A percentile compares a stretch with the other conserved stretches of the same genome.
phyloP scores from a whole-genome alignment of 1,140 invertebrate genomes.

The Bombus sibiricus region DNA sequence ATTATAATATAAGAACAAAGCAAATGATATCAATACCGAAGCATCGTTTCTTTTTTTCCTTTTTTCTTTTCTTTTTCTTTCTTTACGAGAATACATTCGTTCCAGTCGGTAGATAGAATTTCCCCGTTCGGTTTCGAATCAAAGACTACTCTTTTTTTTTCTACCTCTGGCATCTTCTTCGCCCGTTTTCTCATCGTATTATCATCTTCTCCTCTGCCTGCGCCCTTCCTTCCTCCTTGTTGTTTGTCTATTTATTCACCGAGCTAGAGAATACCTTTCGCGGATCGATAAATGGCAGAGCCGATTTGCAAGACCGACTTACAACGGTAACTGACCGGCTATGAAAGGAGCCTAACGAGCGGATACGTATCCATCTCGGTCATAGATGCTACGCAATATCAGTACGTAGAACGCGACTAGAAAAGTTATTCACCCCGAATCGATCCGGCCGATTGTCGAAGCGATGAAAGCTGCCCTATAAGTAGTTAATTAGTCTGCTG shows the following conservation, averaged over 20 bases:
- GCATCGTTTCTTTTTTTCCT: neutral
- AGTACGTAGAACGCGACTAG: slow-evolving; percentile 13
- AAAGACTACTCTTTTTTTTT: neutral
- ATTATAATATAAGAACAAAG: neutral
- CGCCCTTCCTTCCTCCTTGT: neutral
- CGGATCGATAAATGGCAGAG: neutral
- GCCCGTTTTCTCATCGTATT: neutral
- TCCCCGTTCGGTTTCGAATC: neutral
- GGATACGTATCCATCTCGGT: slow-evolving; percentile 15
- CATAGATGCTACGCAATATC: slow-evolving; percentile 14
- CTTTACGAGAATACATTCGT: neutral
- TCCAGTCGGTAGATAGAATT: neutral
- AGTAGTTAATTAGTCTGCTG: slow-evolving; percentile 63
- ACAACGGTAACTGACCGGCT: slow-evolving; percentile 9
- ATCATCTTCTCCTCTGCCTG: neutral
- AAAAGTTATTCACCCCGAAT: slow-evolving; percentile 57
- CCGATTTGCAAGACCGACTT: slow-evolving; percentile 8
- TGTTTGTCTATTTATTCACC: neutral
- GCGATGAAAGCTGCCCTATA: slow-evolving; percentile 54
- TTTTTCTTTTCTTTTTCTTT: neutral
- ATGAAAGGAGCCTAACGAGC: slow-evolving; percentile 49
- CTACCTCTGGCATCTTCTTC: too few relatives aligned
- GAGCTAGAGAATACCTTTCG: neutral
- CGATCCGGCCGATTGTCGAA: slow-evolving; percentile 56
- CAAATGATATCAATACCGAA: neutral